These are phyloP conservation scores for Drosophila lini DNA, from an alignment of 1,140 invertebrate species.

Conservation along the genomic window DNA sequence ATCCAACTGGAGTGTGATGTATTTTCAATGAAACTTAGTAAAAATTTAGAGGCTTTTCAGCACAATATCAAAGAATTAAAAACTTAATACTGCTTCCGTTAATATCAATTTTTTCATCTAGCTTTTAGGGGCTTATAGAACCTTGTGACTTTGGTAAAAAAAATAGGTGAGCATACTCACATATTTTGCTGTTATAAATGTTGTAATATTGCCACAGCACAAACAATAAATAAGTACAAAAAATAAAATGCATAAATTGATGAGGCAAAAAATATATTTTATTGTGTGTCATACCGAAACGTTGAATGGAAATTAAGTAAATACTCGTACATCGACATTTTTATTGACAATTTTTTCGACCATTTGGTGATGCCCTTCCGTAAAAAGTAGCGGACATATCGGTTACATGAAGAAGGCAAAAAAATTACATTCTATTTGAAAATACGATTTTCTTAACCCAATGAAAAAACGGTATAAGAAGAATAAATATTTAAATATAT, in stretches of 20 bases:
- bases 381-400: background rate
- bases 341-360: constrained; percentile 56
- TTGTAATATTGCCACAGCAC: constrained; percentile 26
- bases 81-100: background rate
- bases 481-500: background rate
- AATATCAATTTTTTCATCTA: background rate
- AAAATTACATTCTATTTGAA: too few species aligned
- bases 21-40: constrained; percentile 24
- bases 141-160: background rate
- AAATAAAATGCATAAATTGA: constrained; percentile 52
- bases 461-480: too few species aligned
- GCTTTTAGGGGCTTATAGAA: constrained; percentile 4
- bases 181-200: constrained; percentile 27
- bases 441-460: too few species aligned
- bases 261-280: constrained; percentile 38
- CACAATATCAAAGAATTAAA: background rate
- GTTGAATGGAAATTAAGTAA: constrained; percentile 68
- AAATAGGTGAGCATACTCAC: background rate
- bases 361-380: constrained; percentile 19
- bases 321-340: constrained; percentile 53
- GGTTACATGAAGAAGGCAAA: too few species aligned
- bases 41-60: background rate
- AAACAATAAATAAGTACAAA: constrained; percentile 30
- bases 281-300: constrained; percentile 55
- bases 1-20: constrained; percentile 11